phyloP scores from a whole-genome alignment of 2,113 vertebrate species.

The Oenanthe melanoleuca region DNA sequence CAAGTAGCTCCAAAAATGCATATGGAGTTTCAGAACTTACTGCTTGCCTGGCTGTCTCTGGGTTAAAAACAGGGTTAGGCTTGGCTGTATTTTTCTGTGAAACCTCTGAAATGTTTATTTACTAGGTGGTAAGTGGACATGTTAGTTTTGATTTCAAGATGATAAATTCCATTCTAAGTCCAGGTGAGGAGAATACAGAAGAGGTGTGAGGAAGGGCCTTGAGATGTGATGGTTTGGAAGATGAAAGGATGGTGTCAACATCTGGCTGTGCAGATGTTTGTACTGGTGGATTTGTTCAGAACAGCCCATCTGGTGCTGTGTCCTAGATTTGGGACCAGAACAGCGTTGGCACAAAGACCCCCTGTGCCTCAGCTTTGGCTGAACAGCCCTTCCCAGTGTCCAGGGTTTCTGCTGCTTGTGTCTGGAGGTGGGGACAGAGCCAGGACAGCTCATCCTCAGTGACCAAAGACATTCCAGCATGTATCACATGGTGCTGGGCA shows the following conservation, averaged over 20 bases:
- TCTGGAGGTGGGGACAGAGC: background rate
- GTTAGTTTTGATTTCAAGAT: background rate
- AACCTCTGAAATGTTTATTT: background rate
- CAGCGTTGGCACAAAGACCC: rapidly evolving
- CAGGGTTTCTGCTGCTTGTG: background rate
- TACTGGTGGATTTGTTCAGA: background rate
- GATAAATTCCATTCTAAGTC: background rate
- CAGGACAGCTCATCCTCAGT: background rate
- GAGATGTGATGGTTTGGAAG: background rate
- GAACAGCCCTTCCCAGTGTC: background rate
- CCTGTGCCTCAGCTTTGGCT: background rate
- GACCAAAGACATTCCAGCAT: too few relatives aligned
- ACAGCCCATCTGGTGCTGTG: background rate
- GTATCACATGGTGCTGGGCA: rapidly evolving
- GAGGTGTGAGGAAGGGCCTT: background rate
- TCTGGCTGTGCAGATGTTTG: background rate
- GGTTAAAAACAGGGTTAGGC: background rate
- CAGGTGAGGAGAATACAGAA: background rate
- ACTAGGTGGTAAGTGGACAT: background rate
- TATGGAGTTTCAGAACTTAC: background rate
- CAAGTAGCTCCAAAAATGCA: background rate
- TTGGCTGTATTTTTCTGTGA: background rate
- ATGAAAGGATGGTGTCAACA: background rate
- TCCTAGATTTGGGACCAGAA: background rate
- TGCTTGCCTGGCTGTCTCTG: background rate